Conservation (phyloP, 2,888 invertebrate species). For the Chaetogeoica ovagalla region DNA sequence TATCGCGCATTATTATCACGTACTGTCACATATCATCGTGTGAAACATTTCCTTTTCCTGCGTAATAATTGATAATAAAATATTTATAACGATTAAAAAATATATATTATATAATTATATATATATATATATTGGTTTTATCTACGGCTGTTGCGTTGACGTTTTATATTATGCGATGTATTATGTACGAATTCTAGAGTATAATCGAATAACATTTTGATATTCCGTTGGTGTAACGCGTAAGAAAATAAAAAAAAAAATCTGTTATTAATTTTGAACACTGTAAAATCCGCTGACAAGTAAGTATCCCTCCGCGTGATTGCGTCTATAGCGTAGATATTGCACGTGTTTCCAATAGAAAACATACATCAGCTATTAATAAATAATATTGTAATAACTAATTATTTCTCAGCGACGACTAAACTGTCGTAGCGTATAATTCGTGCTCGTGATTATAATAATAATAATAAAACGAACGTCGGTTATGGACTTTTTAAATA, state of each 20-base stretch:
- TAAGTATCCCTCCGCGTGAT: not conserved
- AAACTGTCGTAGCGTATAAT: not conserved
- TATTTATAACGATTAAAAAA: too few species aligned
- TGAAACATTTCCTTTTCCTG: slow-evolving; percentile 19
- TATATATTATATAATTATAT: too few species aligned
- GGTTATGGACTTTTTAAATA: not conserved
- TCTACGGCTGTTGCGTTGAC: not conserved
- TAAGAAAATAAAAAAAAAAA: too few species aligned
- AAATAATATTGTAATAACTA: slow-evolving; percentile 1
- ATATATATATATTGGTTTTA: not conserved
- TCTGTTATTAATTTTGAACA: not conserved
- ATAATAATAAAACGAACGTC: too few species aligned
- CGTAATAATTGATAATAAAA: too few species aligned
- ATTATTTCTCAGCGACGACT: not conserved
- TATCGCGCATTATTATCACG: too few species aligned
- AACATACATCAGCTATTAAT: not conserved
- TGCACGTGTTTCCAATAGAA: slow-evolving; percentile 4
- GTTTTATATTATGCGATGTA: too few species aligned
- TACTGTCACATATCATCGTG: not conserved
- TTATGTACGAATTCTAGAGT: not conserved
- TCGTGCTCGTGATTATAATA: not conserved
- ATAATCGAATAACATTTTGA: not conserved
- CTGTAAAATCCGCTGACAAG: not conserved
- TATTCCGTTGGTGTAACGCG: not conserved
- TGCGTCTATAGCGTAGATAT: not conserved